Percentiles rank a stretch among this genome's conserved stretches.
Evolutionary conservation across 2,888 invertebrate species (phyloP).

Genomic region (Eutolmus rufibarbis): DNA sequence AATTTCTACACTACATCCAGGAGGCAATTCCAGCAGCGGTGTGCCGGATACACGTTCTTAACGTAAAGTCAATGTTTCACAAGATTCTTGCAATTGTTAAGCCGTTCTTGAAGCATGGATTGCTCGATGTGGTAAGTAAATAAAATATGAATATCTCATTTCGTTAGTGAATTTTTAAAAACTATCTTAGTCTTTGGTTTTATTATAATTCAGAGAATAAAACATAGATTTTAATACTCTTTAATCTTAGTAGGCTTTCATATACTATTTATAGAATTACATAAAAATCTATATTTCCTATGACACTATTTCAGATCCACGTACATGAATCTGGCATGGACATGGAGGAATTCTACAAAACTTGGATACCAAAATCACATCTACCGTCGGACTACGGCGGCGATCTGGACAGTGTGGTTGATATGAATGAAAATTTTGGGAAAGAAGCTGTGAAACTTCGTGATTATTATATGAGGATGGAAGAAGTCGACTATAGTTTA

Average conservation of each 20-base stretch:
- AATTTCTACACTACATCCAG: slow-evolving; percentile 72
- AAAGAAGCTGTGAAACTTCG: slow-evolving; percentile 37
- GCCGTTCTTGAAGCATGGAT: slow-evolving; percentile 68
- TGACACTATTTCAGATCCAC: slow-evolving; percentile 64
- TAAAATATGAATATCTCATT: background rate
- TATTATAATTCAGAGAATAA: no score
- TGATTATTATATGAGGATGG: slow-evolving; percentile 17
- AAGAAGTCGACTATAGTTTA: slow-evolving; percentile 44
- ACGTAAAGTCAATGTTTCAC: slow-evolving; percentile 66
- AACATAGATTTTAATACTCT: background rate
- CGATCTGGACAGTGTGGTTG: slow-evolving; percentile 56
- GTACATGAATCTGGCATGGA: slow-evolving; percentile 68
- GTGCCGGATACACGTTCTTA: slow-evolving; percentile 71
- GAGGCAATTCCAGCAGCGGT: slow-evolving; percentile 72
- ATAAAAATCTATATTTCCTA: background rate
- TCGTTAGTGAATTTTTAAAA: no score
- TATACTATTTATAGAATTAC: background rate
- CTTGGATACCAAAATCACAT: slow-evolving; percentile 66
- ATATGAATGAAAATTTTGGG: slow-evolving; percentile 46
- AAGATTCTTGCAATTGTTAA: slow-evolving; percentile 66
- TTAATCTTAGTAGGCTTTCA: background rate
- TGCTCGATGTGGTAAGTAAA: slow-evolving; percentile 64
- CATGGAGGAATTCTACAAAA: slow-evolving; percentile 65
- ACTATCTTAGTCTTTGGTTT: no score
- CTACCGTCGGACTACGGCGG: slow-evolving; percentile 72